A percentile compares a stretch with the other conserved stretches of the same genome.
phyloP scores from a whole-genome alignment of 92 coral and sea anemone species.

The Siderastrea siderea region DNA sequence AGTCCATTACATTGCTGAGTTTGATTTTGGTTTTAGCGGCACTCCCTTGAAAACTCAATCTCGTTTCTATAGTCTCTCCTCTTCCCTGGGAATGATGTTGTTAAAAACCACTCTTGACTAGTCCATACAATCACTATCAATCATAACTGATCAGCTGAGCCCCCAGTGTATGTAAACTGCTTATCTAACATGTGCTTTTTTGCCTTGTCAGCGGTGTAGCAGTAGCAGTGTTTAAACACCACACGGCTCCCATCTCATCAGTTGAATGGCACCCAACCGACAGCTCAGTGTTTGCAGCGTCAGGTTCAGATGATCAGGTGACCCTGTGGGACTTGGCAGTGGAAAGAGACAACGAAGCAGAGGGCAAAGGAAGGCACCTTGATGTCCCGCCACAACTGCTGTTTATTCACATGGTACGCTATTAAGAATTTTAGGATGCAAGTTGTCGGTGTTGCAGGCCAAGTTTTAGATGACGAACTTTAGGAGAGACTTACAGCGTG shows the following conservation, averaged over 20 bases:
- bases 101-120: too few relatives aligned
- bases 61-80: too few relatives aligned
- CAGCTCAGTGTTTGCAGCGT: slow-evolving; percentile 93
- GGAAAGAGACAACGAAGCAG: slow-evolving; percentile 83
- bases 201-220: slow-evolving; percentile 78
- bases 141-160: too few relatives aligned
- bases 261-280: slow-evolving; percentile 96
- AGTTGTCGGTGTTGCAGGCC: background rate
- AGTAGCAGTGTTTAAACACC: slow-evolving; percentile 97
- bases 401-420: slow-evolving; percentile 94
- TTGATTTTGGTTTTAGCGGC: too few relatives aligned
- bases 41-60: too few relatives aligned
- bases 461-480: too few relatives aligned
- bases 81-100: too few relatives aligned
- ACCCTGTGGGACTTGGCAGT: slow-evolving; percentile 98
- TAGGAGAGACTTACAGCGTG: too few relatives aligned
- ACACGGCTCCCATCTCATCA: slow-evolving; percentile 93
- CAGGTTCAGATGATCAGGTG: slow-evolving; percentile 90
- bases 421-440: background rate
- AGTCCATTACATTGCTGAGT: too few relatives aligned
- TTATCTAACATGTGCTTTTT: background rate
- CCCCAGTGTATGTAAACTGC: too few relatives aligned
- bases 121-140: too few relatives aligned
- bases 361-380: slow-evolving; percentile 83
- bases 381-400: slow-evolving; percentile 97